These are phyloP conservation scores for Platerodrilus igneus DNA, from an alignment of 2,888 invertebrate genomes.

Conservation along the genomic window DNA sequence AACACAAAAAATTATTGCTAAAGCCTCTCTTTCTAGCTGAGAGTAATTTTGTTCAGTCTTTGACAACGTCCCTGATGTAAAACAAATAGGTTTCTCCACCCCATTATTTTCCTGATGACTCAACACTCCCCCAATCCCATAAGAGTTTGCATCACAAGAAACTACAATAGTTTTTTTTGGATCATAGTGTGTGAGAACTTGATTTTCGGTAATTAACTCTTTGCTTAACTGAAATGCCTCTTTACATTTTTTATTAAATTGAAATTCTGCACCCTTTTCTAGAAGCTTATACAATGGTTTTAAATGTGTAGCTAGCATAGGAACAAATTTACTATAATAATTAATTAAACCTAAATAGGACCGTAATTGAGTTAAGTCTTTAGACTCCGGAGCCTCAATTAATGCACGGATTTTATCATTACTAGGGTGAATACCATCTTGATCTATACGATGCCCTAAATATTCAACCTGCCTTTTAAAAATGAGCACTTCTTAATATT, in stretches of 20 bases:
- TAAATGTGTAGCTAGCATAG: constrained; percentile 17
- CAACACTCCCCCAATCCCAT: no score
- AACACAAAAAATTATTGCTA: no score
- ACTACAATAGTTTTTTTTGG: constrained; percentile 26
- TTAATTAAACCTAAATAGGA: constrained; percentile 21
- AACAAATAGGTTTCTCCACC: no score
- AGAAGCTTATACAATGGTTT: constrained; percentile 18
- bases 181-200: constrained; percentile 26
- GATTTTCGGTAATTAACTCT: constrained; percentile 14
- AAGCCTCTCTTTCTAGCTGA: no score
- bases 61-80: no score
- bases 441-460: constrained; percentile 20
- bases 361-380: constrained; percentile 18
- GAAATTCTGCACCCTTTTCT: constrained; percentile 16
- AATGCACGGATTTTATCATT: constrained; percentile 15
- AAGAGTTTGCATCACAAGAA: no score
- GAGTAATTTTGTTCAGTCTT: no score
- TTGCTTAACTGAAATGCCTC: constrained; percentile 22
- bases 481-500: constrained; percentile 26
- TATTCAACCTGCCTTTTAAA: constrained; percentile 23
- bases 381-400: constrained; percentile 16
- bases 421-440: constrained; percentile 35
- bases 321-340: constrained; percentile 25
- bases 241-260: constrained; percentile 13
- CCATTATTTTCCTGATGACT: no score